Conservation (phyloP, 1,140 invertebrate genomes). For the Parasteatoda tepidariorum region DNA sequence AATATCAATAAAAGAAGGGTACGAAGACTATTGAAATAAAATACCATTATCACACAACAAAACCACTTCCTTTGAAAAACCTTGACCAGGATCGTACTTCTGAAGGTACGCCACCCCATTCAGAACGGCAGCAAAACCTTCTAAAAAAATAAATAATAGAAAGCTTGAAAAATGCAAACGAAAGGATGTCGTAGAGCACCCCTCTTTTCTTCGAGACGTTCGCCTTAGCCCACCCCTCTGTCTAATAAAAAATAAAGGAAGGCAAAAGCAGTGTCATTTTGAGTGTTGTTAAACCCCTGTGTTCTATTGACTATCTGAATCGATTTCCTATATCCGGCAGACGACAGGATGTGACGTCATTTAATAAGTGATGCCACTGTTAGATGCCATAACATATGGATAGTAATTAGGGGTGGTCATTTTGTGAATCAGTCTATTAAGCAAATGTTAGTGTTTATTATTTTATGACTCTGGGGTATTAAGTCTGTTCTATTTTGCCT, state of each 20-base stretch:
- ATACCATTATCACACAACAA: too few relatives aligned
- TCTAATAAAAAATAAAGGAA: background rate
- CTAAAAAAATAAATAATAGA: background rate
- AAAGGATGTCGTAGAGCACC: constrained; percentile 43
- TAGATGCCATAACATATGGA: constrained; percentile 26
- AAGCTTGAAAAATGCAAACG: constrained; percentile 3
- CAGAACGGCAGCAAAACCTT: background rate
- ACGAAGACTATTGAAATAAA: too few relatives aligned
- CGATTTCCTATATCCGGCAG: constrained; percentile 58
- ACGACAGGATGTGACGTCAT: constrained; percentile 54
- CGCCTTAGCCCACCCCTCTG: background rate
- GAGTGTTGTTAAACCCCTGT: constrained; percentile 42
- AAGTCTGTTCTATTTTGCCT: too few relatives aligned
- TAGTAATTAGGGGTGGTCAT: constrained; percentile 40
- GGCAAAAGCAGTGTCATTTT: constrained; percentile 34
- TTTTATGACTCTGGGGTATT: too few relatives aligned
- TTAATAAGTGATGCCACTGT: constrained; percentile 40
- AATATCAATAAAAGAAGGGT: too few relatives aligned
- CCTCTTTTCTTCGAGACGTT: background rate
- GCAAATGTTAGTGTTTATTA: too few relatives aligned
- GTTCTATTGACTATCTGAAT: constrained; percentile 50
- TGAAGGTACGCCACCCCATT: constrained; percentile 3
- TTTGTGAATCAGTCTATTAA: background rate
- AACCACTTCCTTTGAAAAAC: constrained; percentile 18
- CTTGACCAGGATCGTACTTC: constrained; percentile 32